Base-by-base conservation (phyloP, 2,113 vertebrate genomes). In the Actinemys pallida region DNA sequence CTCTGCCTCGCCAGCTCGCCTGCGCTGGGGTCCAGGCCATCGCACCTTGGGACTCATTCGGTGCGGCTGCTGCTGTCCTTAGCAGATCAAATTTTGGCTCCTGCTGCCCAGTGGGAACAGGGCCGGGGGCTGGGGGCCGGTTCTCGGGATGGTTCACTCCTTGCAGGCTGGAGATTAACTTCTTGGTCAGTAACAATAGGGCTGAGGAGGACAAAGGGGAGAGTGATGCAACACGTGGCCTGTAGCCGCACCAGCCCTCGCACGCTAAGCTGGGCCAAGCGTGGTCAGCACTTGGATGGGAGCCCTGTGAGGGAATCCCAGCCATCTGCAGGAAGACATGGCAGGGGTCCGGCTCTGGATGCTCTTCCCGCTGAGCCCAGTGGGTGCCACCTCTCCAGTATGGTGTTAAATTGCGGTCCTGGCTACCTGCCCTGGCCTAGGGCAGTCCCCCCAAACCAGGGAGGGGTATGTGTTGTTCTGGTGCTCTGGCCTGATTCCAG, bases 401-500 rank as follows among this genome's bases (percentile, higher is more conserved):
- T 1, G 2, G 81, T 22, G 3, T 24, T 57, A 25, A 42, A 52
- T 35, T 25, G 10, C 2, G 9, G 22, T 27, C 22, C 35, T 56
- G 54, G 20, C 79, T 53, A 50, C 0, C 82, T 75, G 80, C n/a
- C 14, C 45, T 1, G 53, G 19, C 20, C 19, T 57, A 3, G 17
- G 84, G 82, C 35, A 52, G 39, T 75, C 10, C 81, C 16, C 52
- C 0, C 0, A 12, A 78, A 4, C 24, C 0, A 1, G 50, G 62
- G 9, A 53, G 52, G 52, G 52, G 52, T 53, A 31, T 29, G 57
- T 31, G 13, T 7, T 16, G 57, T 27, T 62, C 27, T 31, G 62
- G 25, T 65, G 69, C 80, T 50, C 2, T 20, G n/a, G 17, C n/a
- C 39, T 39, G 72, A 42, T 75, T 75, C 72, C 72, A 24, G 19